phyloP scores from a whole-genome alignment of 2,797 vertebrate genomes.

The Brachyalestes nurse region DNA sequence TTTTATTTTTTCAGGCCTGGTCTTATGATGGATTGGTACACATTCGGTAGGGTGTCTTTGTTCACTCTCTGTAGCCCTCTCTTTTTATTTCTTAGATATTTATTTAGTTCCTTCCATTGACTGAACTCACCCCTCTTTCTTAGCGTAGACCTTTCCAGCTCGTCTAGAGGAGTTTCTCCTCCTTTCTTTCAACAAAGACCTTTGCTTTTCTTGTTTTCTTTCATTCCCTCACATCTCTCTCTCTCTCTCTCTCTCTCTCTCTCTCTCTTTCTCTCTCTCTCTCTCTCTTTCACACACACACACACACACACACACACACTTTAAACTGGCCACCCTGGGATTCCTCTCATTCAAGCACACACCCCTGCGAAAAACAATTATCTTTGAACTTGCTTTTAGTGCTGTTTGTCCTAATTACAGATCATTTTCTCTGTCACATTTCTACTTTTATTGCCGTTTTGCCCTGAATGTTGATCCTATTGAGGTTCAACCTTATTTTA shows the following conservation, averaged over 20 bases:
- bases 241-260: slow-evolving; percentile 32
- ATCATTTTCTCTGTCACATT: slow-evolving; percentile 68
- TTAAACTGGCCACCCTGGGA: slow-evolving; percentile 69
- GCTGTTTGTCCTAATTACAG: slow-evolving; percentile 76
- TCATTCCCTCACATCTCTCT: slow-evolving; percentile 37
- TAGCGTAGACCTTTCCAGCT: slow-evolving; percentile 19
- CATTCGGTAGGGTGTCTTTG: slow-evolving; percentile 64
- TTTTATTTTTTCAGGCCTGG: slow-evolving; percentile 48
- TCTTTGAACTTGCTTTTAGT: slow-evolving; percentile 82
- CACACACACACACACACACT: not conserved
- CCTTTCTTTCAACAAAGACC: slow-evolving; percentile 37
- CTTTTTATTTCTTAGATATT: slow-evolving; percentile 22
- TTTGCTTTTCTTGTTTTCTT: slow-evolving; percentile 41
- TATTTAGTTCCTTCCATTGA: slow-evolving; percentile 15
- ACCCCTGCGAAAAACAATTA: slow-evolving; percentile 66
- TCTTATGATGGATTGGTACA: slow-evolving; percentile 67
- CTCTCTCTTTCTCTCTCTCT: slow-evolving; percentile 37
- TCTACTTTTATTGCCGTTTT: slow-evolving; percentile 67
- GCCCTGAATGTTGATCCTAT: slow-evolving; percentile 73
- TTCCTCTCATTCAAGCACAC: slow-evolving; percentile 73
- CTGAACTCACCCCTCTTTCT: slow-evolving; percentile 38
- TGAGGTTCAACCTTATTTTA: slow-evolving; percentile 72
- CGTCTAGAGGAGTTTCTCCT: slow-evolving; percentile 31
- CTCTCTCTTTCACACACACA: slow-evolving; percentile 15
- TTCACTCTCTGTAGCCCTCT: slow-evolving; percentile 49